Evolutionary conservation across 2,888 invertebrate genomes (phyloP), one percentile per base, ranked within the genome.

Genomic region (Lasius fuliginosus): DNA sequence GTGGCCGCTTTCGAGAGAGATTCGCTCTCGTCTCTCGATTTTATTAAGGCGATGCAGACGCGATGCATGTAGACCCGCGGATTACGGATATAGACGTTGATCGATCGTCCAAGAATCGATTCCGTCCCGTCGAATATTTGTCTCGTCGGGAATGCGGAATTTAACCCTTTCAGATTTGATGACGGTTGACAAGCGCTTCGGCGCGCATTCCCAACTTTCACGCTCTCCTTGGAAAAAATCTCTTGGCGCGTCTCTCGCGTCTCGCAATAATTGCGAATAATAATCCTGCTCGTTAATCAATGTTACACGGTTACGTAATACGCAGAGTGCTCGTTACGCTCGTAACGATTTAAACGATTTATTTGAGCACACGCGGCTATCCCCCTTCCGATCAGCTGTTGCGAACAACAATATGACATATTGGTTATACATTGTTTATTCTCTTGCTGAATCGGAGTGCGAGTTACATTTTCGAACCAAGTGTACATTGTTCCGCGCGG

Each of bases 91-190:
- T 67, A 75, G 27, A 68, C 56, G 40, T 77, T 68, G 68, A 68
- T 68, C 40, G 67, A 76, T 76, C 36, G 27, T 40, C 9, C 3
- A 36, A 23, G n/a, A 36, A 73, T 84, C 81, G 84, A 86, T 73
- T 58, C 60, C n/a, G 56, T 36, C 36, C 58, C 23, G 67, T 53
- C 18, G n/a, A 53, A 53, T 23, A 23, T 53, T 60, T 12, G 58
- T 60, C 49, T 30, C 23, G 12, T 79, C 71, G 36, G 30, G 58
- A 15, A 62, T 46, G 9, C 18, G 33, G 60, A 12, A 65, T 77
- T 65, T 30, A 42, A 56, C 5, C 15, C 40, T 12, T 67, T 68
- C 30, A n/a, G 9, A 68, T 49, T 15, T 49, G 12, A 36, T 15
- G 15, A 46, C n/a, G 9, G 8, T 53, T 6, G 23, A n/a, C 3